Evolutionary conservation across 2,888 invertebrate species (phyloP).

Genomic region (Caenorhabditis sp.): DNA sequence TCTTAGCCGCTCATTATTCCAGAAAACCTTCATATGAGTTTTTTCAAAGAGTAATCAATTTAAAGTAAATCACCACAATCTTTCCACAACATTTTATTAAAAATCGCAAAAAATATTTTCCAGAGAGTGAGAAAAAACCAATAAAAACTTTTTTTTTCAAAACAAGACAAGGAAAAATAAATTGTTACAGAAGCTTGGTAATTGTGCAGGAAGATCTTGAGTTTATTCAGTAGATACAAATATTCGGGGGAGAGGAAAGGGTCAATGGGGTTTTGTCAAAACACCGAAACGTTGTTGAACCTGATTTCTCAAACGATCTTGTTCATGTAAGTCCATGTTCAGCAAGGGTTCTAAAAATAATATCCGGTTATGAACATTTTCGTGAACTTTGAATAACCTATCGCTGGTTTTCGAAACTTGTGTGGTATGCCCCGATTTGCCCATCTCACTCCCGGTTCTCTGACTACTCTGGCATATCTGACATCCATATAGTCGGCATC

Average conservation of each 20-base stretch:
- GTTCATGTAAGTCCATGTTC: neutral
- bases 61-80: too few relatives aligned
- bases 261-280: neutral
- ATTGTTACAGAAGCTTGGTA: neutral
- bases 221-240: neutral
- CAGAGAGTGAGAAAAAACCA: too few relatives aligned
- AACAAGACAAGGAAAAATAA: too few relatives aligned
- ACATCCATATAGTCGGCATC: constrained; percentile 37
- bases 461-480: constrained; percentile 18
- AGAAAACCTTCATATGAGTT: too few relatives aligned
- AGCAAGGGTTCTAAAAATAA: neutral
- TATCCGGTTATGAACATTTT: too few relatives aligned
- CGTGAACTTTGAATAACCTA: too few relatives aligned
- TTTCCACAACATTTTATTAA: too few relatives aligned
- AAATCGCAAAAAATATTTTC: too few relatives aligned
- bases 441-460: neutral
- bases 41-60: too few relatives aligned
- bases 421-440: neutral
- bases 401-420: neutral
- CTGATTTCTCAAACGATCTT: neutral
- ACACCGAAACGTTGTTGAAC: neutral
- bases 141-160: too few relatives aligned
- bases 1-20: too few relatives aligned
- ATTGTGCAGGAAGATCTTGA: neutral
- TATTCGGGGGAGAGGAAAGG: neutral